Conservation (phyloP, 1,140 invertebrate genomes). For the Megathymus violae region DNA sequence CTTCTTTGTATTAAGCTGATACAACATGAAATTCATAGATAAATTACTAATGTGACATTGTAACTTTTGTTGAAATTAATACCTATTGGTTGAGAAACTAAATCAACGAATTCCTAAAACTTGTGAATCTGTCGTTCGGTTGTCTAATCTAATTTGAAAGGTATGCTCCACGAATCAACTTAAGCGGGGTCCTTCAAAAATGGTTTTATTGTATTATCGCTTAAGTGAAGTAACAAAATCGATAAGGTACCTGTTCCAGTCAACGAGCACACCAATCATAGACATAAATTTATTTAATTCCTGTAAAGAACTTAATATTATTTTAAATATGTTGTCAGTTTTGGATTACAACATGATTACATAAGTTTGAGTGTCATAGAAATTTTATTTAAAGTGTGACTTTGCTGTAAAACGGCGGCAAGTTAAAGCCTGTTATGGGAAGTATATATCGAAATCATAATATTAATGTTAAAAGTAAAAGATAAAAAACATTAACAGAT, state of each 20-base stretch:
- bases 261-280: not conserved
- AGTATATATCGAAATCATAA: no score
- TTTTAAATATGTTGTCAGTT: no score
- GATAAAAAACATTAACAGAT: no score
- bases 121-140: slow-evolving; percentile 3
- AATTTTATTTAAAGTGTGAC: no score
- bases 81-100: slow-evolving; percentile 6
- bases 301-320: no score
- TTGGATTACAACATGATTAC: no score
- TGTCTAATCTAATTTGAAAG: slow-evolving; percentile 10
- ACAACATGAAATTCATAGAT: slow-evolving; percentile 1
- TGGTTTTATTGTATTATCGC: slow-evolving; percentile 20
- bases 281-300: not conserved
- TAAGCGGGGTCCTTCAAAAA: not conserved
- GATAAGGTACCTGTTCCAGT: not conserved
- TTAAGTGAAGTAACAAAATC: slow-evolving; percentile 24
- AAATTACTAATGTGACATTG: no score
- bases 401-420: no score
- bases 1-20: no score
- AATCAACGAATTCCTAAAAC: slow-evolving; percentile 5
- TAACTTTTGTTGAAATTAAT: slow-evolving; percentile 1
- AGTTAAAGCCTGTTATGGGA: no score
- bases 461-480: no score
- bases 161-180: slow-evolving; percentile 1
- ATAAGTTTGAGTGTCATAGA: no score